Percentiles rank a stretch among this genome's conserved stretches.
These are phyloP conservation scores for Eulithis prunata DNA, from an alignment of 2,888 invertebrate genomes.

Conservation along the genomic window DNA sequence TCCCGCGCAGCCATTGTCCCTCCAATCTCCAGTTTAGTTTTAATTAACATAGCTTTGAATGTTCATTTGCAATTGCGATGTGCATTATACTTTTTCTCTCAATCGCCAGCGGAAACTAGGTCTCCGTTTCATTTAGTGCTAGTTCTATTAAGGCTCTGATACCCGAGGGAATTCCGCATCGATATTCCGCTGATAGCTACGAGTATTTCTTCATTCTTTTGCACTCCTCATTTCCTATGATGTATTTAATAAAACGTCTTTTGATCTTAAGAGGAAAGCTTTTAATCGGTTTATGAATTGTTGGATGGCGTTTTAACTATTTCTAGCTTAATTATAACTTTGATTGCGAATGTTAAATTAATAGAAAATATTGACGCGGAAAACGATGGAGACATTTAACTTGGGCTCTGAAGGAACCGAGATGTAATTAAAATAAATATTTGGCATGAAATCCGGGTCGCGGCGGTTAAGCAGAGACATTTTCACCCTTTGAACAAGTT, in stretches of 20 bases:
- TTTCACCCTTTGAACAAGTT: slow-evolving; percentile 81
- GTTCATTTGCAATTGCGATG: slow-evolving; percentile 64
- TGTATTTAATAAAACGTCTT: slow-evolving; percentile 36
- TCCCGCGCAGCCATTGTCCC: slow-evolving; percentile 64
- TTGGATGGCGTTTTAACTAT: slow-evolving; percentile 31
- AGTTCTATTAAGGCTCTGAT: slow-evolving; percentile 60
- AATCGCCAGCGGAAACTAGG: slow-evolving; percentile 51
- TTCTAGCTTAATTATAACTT: slow-evolving; percentile 39
- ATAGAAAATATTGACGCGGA: slow-evolving; percentile 61
- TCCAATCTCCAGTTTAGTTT: slow-evolving; percentile 67
- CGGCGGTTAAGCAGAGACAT: slow-evolving; percentile 79
- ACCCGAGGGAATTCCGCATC: slow-evolving; percentile 59
- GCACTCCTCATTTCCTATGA: slow-evolving; percentile 44
- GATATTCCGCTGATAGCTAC: slow-evolving; percentile 51
- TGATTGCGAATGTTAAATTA: slow-evolving; percentile 50
- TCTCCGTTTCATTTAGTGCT: slow-evolving; percentile 61
- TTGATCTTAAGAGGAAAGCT: slow-evolving; percentile 26
- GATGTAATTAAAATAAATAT: slow-evolving; percentile 83
- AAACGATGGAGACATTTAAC: slow-evolving; percentile 69
- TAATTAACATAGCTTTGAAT: slow-evolving; percentile 73
- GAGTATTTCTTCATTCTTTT: slow-evolving; percentile 41
- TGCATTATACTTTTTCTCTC: slow-evolving; percentile 55
- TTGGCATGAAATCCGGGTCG: slow-evolving; percentile 80
- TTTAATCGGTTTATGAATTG: slow-evolving; percentile 6
- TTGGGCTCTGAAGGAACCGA: slow-evolving; percentile 69